Conservation (phyloP, 2,113 vertebrate species). For the Coturnix japonica region DNA sequence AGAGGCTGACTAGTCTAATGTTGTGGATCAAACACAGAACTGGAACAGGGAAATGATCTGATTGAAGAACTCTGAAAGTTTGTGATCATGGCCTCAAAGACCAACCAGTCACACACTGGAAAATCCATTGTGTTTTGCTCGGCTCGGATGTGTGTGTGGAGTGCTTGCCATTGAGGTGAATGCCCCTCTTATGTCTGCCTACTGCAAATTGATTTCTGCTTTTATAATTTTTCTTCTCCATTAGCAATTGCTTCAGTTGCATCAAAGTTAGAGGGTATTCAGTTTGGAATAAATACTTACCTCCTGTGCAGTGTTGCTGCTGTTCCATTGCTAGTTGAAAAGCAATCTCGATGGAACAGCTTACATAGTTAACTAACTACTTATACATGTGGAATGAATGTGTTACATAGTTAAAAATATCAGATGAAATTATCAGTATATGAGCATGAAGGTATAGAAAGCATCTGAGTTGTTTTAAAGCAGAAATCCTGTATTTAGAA, state of each 20-base stretch:
- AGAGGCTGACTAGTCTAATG: neutral
- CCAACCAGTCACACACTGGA: neutral
- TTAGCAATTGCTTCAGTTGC: neutral
- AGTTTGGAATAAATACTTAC: neutral
- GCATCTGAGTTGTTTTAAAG: neutral
- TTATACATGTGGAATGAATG: neutral
- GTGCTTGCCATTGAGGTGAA: neutral
- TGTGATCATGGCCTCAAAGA: neutral
- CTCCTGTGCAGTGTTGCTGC: neutral
- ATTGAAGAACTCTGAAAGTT: neutral
- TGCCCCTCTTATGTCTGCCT: neutral
- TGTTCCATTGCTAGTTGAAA: neutral
- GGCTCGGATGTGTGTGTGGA: neutral
- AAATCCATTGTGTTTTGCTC: neutral
- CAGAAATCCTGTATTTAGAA: neutral
- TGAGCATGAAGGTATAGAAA: neutral
- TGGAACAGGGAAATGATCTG: neutral
- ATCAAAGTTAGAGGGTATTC: neutral
- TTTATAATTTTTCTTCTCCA: neutral
- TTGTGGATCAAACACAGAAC: neutral
- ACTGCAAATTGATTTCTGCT: neutral
- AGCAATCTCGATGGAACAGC: neutral
- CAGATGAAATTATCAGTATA: neutral
- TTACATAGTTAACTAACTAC: neutral
- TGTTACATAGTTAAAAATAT: neutral